Base-by-base conservation (phyloP, 2,888 invertebrate species). In the Mesorhabditis sp. region DNA sequence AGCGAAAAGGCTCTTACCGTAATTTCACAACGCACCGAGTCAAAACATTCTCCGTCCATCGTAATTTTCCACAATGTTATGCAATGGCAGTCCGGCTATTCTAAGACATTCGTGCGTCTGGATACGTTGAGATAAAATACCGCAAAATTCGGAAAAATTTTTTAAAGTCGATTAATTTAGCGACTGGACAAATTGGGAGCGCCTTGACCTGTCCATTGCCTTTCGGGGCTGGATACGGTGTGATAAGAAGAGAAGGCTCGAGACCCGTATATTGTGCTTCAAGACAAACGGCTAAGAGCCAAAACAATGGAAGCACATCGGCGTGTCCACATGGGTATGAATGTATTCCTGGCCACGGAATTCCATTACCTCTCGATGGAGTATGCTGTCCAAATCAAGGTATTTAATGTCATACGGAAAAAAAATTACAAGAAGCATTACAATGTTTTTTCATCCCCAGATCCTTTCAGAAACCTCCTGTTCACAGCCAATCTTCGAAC, bases 181-280 rank as follows among this genome's bases (percentile, higher is more conserved):
- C 74, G 44, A 82, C 81, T 13, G 81, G 82, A 10, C 75, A 76
- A 70, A 72, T 80, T 41, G 82, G 82, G 0, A 80, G 82, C 10
- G 82, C 82, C 1, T 64, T 83, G 42, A 81, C 82, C 1, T 83
- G 83, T 67, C 83, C 83, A 4, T 75, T 82, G 50, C 83, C 83
- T 4, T 78, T 79, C 63, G 82, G 82, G 7, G 82, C 82, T 41
- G 83, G 83, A 43, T 82, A 77, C 68, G 76, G 79, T 65, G 76
- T 79, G 66, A 75, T 77, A 58, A 70, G 67, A n/a, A 78, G 80
- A 68, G 70, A 76, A 45, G 74, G 70, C 28, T 74, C 71, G 7
- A 65, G 71, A 44, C 68, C 75, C 0, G 71, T 76, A 3, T 74
- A 76, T 61, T 82, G 82, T 65, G 72, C 77, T 13, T 75, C 77